Percentiles rank a stretch among this genome's conserved stretches.
phyloP scores from a whole-genome alignment of 2,113 vertebrate species.

The Erythrolamprus reginae region DNA sequence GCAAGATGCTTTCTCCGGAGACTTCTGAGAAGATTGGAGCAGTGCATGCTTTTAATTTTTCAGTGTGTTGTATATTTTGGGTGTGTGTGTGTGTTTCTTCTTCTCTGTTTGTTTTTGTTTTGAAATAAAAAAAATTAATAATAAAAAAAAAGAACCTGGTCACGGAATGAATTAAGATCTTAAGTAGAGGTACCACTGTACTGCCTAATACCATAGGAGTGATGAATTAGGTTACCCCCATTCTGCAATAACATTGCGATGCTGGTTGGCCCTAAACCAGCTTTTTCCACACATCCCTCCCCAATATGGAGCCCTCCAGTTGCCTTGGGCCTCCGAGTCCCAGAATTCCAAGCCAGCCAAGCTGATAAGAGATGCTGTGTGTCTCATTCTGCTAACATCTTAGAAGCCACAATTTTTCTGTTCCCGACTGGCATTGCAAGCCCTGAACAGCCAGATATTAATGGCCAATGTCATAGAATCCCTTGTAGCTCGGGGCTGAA shows the following conservation, averaged over 20 bases:
- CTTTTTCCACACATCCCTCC: too few species aligned
- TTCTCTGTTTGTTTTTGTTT: too few species aligned
- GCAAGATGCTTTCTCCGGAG: too few species aligned
- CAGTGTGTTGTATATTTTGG: too few species aligned
- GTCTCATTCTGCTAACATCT: not conserved
- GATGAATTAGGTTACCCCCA: not conserved
- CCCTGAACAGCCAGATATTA: conserved; percentile 36
- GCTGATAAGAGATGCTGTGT: not conserved
- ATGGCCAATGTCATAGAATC: not conserved
- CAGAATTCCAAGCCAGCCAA: not conserved
- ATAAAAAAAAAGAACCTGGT: too few species aligned
- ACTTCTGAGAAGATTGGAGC: too few species aligned
- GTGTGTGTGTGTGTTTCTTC: too few species aligned
- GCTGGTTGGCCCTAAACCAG: not conserved
- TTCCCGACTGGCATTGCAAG: conserved; percentile 43
- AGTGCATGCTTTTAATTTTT: too few species aligned
- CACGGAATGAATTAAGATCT: too few species aligned
- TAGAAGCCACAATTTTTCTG: not conserved
- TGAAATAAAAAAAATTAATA: too few species aligned
- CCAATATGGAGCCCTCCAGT: not conserved
- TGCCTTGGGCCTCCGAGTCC: not conserved
- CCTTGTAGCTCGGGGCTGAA: not conserved
- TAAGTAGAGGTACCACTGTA: too few species aligned
- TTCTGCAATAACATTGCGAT: not conserved
- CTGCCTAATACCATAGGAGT: not conserved